These are phyloP conservation scores for Papilio glaucus DNA, from an alignment of 1,140 invertebrate species.

Conservation along the genomic window DNA sequence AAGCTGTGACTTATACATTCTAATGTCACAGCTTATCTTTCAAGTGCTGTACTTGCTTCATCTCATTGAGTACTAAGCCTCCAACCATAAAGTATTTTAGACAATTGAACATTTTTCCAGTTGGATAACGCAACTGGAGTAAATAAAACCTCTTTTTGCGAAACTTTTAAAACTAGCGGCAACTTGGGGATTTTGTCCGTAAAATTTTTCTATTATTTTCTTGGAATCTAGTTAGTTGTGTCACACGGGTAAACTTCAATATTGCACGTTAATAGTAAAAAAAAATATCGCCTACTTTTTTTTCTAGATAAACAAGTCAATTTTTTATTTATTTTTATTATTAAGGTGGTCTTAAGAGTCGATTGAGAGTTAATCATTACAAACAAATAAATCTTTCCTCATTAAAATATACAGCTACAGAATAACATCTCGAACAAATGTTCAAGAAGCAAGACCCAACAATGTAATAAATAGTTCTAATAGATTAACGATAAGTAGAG, in stretches of 20 bases:
- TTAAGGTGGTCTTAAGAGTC: no score
- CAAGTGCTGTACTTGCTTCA: not conserved
- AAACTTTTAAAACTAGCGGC: no score
- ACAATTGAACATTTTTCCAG: conserved; percentile 6
- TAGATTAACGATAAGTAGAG: conserved; percentile 12
- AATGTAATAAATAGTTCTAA: conserved; percentile 16
- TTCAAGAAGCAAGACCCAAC: not conserved
- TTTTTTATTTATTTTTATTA: no score
- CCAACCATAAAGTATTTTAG: not conserved
- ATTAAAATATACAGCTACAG: not conserved
- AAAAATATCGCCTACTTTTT: no score
- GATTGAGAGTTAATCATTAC: no score
- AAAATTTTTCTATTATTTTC: not conserved
- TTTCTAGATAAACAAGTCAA: no score
- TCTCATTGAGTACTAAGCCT: not conserved
- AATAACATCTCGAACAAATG: not conserved
- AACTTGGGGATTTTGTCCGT: not conserved
- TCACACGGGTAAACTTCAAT: no score
- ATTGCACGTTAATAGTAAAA: no score
- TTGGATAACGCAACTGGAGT: not conserved
- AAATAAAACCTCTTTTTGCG: not conserved
- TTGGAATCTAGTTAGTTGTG: no score
- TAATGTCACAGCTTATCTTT: not conserved
- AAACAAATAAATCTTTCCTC: no score
- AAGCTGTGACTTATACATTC: no score